These are phyloP conservation scores for Melanerpes aurifrons DNA, from an alignment of 2,113 vertebrate species.

Conservation along the genomic window DNA sequence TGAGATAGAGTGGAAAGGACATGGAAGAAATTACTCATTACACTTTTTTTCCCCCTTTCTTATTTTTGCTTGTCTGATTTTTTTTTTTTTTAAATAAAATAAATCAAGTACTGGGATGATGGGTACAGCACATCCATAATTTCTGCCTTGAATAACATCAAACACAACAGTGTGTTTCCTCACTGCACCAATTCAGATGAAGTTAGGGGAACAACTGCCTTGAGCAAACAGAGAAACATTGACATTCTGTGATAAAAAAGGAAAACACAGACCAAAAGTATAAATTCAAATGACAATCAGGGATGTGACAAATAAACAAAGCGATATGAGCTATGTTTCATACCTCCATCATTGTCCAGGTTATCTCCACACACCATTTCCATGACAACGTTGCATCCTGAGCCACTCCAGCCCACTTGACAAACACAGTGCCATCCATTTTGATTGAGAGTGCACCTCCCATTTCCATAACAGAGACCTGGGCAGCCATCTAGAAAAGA, in stretches of 20 bases:
- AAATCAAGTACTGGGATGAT: not conserved
- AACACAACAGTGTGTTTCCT: not conserved
- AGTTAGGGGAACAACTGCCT: not conserved
- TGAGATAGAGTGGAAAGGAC: not conserved
- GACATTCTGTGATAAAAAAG: constrained; percentile 41
- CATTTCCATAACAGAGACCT: constrained; percentile 95
- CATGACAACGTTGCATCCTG: constrained; percentile 95
- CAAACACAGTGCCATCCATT: constrained; percentile 98
- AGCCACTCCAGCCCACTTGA: constrained; percentile 96
- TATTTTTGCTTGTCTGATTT: not conserved
- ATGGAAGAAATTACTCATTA: not conserved
- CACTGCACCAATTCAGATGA: not conserved
- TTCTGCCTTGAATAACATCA: not conserved
- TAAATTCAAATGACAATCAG: not conserved
- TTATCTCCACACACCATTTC: constrained; percentile 97
- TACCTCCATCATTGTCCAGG: constrained; percentile 97
- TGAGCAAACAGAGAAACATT: not conserved
- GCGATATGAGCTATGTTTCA: constrained; percentile 16
- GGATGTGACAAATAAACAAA: not conserved
- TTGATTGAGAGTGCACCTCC: constrained; percentile 96
- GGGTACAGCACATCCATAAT: not conserved
- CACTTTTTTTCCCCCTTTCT: no score
- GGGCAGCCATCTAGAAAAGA: constrained; percentile 90
- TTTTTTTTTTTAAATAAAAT: not conserved
- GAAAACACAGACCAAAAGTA: not conserved